phyloP scores from a whole-genome alignment of 2,797 vertebrate species.

The Oophaga sylvatica region DNA sequence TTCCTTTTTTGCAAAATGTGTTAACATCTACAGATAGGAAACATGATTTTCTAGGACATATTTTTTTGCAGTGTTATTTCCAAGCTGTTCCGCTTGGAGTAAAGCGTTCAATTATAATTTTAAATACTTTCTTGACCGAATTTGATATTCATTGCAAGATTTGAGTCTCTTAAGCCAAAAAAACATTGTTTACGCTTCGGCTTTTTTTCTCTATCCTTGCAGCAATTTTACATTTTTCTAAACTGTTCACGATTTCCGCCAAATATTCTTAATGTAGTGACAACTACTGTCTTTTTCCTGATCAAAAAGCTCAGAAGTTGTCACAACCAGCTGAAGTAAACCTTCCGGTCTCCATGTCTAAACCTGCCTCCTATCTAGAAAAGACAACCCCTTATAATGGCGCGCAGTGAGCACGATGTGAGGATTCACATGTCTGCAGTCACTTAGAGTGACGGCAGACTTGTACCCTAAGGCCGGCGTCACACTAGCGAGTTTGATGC shows the following conservation, averaged over 20 bases:
- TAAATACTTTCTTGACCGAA: not conserved
- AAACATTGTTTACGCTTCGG: not conserved
- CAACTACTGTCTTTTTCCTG: too few species aligned
- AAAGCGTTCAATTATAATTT: not conserved
- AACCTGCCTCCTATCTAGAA: not conserved
- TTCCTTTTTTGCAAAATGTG: not conserved
- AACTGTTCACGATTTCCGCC: not conserved
- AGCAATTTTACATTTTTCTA: not conserved
- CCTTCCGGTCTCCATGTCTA: not conserved
- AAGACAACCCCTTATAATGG: too few species aligned
- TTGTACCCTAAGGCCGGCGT: too few species aligned
- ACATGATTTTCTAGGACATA: not conserved
- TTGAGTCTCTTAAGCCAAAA: not conserved
- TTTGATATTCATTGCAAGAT: constrained; percentile 6
- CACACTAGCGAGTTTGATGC: too few species aligned
- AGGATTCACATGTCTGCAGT: too few species aligned
- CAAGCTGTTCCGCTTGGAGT: constrained; percentile 3
- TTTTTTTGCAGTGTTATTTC: constrained; percentile 18
- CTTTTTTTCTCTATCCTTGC: not conserved
- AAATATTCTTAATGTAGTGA: not conserved
- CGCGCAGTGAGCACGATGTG: too few species aligned
- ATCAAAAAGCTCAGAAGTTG: not conserved
- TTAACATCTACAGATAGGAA: constrained; percentile 32
- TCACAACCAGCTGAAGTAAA: not conserved
- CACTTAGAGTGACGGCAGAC: too few species aligned